Conservation (phyloP, 1,140 invertebrate species). For the Ceratoteleas bidentatus region DNA sequence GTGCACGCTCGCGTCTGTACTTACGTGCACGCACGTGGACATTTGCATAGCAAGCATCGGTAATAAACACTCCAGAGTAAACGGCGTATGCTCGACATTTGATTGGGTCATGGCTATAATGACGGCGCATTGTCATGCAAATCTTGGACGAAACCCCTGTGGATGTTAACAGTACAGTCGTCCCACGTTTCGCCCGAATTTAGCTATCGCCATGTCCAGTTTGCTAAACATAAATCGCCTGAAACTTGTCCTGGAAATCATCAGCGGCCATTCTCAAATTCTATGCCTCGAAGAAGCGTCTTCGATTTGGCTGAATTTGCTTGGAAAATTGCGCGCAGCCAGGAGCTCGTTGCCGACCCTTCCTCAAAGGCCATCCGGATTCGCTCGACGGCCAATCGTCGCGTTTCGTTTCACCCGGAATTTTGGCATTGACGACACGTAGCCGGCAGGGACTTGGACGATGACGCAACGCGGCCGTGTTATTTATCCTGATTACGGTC, state of each 20-base stretch:
- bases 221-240: constrained; percentile 65
- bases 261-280: constrained; percentile 53
- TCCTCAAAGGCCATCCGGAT: too few species aligned
- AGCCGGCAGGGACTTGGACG: too few species aligned
- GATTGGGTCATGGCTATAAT: constrained; percentile 68
- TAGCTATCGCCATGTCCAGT: constrained; percentile 67
- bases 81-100: constrained; percentile 68
- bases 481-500: constrained; percentile 10
- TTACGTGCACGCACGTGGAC: constrained; percentile 62
- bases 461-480: too few species aligned
- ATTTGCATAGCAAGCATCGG: constrained; percentile 68
- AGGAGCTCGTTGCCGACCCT: too few species aligned
- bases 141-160: constrained; percentile 66
- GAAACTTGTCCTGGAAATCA: constrained; percentile 55
- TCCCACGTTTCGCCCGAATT: constrained; percentile 63
- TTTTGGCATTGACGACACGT: too few species aligned
- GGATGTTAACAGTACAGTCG: constrained; percentile 66
- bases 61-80: constrained; percentile 69
- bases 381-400: too few species aligned
- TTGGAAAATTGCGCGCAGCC: too few species aligned
- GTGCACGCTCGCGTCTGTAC: constrained; percentile 55
- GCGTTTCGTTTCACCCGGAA: too few species aligned
- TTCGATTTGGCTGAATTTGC: constrained; percentile 30
- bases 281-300: constrained; percentile 30
- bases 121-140: constrained; percentile 68